phyloP scores from a whole-genome alignment of 2,888 invertebrate species.

The Drosophila anomalata region DNA sequence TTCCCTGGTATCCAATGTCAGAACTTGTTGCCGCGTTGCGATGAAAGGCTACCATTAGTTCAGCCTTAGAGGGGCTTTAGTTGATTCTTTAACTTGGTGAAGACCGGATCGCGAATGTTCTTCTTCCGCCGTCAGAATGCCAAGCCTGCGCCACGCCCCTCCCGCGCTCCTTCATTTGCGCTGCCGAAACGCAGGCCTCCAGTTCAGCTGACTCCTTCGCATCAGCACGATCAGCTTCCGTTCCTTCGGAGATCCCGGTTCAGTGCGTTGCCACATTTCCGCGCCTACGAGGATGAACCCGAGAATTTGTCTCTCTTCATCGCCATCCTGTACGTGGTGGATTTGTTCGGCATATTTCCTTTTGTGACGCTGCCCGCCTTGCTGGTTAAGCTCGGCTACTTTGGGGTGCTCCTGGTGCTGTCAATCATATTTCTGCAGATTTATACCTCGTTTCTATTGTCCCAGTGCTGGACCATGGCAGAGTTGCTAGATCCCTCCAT shows the following conservation, averaged over 20 bases:
- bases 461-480: constrained; percentile 92
- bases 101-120: constrained; percentile 54
- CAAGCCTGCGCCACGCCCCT: constrained; percentile 64
- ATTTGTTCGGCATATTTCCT: constrained; percentile 93
- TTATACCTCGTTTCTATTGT: constrained; percentile 92
- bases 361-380: constrained; percentile 90
- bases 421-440: constrained; percentile 89
- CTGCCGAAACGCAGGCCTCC: constrained; percentile 61
- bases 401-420: constrained; percentile 89
- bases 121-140: constrained; percentile 64
- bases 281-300: constrained; percentile 67
- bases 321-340: constrained; percentile 90
- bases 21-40: constrained; percentile 39
- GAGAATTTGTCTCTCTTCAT: constrained; percentile 87
- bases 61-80: constrained; percentile 31
- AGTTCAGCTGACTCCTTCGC: constrained; percentile 66
- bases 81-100: constrained; percentile 13
- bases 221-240: constrained; percentile 81
- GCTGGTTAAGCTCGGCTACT: constrained; percentile 90
- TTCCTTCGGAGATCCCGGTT: constrained; percentile 80
- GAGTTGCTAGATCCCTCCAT: constrained; percentile 89
- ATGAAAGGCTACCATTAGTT: constrained; percentile 42
- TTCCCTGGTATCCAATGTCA: constrained; percentile 53
- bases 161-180: constrained; percentile 66
- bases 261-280: constrained; percentile 81